Base-by-base conservation (phyloP, 2,888 invertebrate genomes). In the Meghimatium bilineatum region DNA sequence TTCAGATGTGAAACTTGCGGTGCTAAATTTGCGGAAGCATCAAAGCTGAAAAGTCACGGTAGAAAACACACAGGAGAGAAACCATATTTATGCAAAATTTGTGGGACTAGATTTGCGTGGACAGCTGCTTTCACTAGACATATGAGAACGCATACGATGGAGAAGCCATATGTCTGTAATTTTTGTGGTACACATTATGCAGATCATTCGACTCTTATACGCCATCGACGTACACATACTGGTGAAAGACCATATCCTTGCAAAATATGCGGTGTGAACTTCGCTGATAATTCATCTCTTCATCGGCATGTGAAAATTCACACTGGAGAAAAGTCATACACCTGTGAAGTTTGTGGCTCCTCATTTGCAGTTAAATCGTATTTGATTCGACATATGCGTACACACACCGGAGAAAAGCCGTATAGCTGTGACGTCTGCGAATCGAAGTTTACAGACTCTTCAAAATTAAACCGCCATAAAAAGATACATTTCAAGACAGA, bases 161-260 rank as follows among this genome's bases (percentile, higher is more conserved):
- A 85, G 69, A 82, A 82, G 63, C 85, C 85, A 26, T 85, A 82
- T 56, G 38, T 66, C 3, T 85, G 85, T 67, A 66, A 66, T 32
- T 56, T 38, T 52, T 85, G 85, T 82, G 82, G 75, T 6, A 34
- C 78, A 3, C 49, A 60, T 32, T 85, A 67, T 80, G 84, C 84
- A n/a, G 84, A 84, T 38, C 79, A 80, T 67, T 80, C 84, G 12
- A 84, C 84, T n/a, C 49, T 79, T 6, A 80, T 80, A 23, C 72
- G 84, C 1, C 86, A 86, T 82, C 80, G 63, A 52, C 82, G 86
- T n/a, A 85, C 83, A 23, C 86, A 86, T 76, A 86, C 86, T 2
- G 82, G 82, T 17, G 82, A 84, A n/a, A 71, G 82, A 36, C 86
- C 86, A 14, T 86, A 71, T n/a, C 38, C 79, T 10, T 86, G 86